Percentiles rank a stretch among this genome's conserved stretches.
phyloP scores from a whole-genome alignment of 2,113 vertebrate species.

The Ifrita kowaldi region DNA sequence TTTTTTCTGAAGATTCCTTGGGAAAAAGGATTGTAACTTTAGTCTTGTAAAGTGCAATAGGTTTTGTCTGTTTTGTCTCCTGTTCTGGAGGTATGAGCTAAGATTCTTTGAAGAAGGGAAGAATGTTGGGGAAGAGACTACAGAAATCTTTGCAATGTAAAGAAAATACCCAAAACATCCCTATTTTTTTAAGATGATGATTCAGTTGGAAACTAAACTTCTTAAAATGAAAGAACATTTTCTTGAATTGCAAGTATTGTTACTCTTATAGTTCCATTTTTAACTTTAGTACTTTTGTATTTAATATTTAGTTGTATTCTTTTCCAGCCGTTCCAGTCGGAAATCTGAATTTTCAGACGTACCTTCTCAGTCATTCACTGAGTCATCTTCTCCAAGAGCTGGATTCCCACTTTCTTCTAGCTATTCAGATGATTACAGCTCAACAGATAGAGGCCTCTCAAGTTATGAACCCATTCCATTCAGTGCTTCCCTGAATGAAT shows the following conservation, averaged over 20 bases:
- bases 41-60: not conserved
- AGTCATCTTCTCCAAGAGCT: slow-evolving; percentile 39
- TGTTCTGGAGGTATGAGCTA: not conserved
- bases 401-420: not conserved
- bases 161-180: not conserved
- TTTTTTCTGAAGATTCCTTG: not conserved
- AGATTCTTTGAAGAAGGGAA: not conserved
- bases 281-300: not conserved
- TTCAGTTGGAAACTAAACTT: not conserved
- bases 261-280: not conserved
- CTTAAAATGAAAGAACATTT: not conserved
- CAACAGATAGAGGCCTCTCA: slow-evolving; percentile 57
- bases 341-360: slow-evolving; percentile 65
- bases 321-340: slow-evolving; percentile 68
- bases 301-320: not conserved
- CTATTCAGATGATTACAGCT: slow-evolving; percentile 61
- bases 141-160: not conserved
- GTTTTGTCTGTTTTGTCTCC: not conserved
- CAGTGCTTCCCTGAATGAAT: slow-evolving; percentile 81
- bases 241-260: not conserved
- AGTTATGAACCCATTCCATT: slow-evolving; percentile 74
- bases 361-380: slow-evolving; percentile 51
- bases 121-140: not conserved
- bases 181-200: not conserved
- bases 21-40: not conserved